phyloP scores from a whole-genome alignment of 2,113 vertebrate species.

The Peromyscus polionotus region DNA sequence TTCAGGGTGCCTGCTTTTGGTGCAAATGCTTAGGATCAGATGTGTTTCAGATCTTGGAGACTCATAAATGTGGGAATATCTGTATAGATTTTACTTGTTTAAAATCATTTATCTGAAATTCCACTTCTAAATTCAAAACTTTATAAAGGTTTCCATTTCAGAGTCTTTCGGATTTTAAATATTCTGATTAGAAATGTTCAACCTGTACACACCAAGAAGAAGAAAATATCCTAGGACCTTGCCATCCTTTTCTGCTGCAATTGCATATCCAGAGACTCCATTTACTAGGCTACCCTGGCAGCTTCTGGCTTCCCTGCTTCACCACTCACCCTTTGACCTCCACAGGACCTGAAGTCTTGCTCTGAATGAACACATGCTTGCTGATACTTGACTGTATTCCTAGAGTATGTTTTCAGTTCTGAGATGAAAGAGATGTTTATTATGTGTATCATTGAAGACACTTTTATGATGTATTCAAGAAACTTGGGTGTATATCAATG shows the following conservation, averaged over 20 bases:
- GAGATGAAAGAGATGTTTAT: neutral
- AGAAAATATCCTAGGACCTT: neutral
- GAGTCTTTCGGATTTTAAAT: neutral
- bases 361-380: neutral
- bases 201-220: neutral
- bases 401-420: constrained; percentile 6
- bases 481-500: neutral
- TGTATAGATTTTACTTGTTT: neutral
- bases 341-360: neutral
- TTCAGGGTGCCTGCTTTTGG: neutral
- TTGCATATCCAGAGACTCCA: neutral
- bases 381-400: neutral
- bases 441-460: neutral
- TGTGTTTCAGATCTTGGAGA: neutral
- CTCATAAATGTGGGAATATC: neutral
- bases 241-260: neutral
- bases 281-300: neutral
- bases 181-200: neutral
- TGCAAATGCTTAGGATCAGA: neutral
- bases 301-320: neutral
- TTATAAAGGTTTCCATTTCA: neutral
- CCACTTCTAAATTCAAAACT: neutral
- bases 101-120: neutral
- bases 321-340: neutral
- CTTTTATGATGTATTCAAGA: neutral